Conservation (phyloP, 2,888 invertebrate genomes). For the Arenicola marina region DNA sequence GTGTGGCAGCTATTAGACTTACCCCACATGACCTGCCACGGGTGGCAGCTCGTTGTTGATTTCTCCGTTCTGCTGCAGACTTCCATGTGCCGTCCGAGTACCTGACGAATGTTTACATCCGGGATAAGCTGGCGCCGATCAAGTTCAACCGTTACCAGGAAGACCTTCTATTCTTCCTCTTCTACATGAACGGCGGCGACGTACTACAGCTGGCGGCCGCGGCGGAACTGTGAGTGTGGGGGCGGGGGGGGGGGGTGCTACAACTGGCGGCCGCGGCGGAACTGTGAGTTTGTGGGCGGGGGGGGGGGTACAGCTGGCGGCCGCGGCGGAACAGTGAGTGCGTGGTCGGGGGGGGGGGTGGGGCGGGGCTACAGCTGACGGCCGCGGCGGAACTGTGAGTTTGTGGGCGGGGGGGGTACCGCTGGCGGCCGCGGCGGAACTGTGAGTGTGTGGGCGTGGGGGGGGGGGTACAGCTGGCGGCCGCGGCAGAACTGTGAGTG, state of each 20-base stretch:
- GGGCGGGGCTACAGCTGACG: constrained; percentile 93
- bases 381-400: constrained; percentile 94
- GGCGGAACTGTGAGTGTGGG: constrained; percentile 80
- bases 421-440: constrained; percentile 93
- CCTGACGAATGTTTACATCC: constrained; percentile 93
- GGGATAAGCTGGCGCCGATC: constrained; percentile 78
- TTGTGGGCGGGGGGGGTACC: constrained; percentile 95
- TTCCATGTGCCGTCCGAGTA: constrained; percentile 98
- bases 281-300: constrained; percentile 90
- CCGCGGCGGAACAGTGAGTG: constrained; percentile 91
- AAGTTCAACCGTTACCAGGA: constrained; percentile 97
- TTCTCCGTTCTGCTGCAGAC: constrained; percentile 64
- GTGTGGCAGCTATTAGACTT: too few species aligned
- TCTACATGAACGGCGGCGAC: constrained; percentile 99
- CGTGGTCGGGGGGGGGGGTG: constrained; percentile 84
- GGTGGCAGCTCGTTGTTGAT: too few species aligned
- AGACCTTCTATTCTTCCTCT: constrained; percentile 97
- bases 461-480: constrained; percentile 98
- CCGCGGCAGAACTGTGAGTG: constrained; percentile 91
- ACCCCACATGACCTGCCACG: too few species aligned
- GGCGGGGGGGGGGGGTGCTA: constrained; percentile 94
- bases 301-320: constrained; percentile 96
- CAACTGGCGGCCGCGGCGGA: constrained; percentile 97
- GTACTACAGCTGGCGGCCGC: constrained; percentile 97
- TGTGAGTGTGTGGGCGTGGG: constrained; percentile 77